phyloP scores from a whole-genome alignment of 2,797 vertebrate species.

The Perdix hodgsoniae region DNA sequence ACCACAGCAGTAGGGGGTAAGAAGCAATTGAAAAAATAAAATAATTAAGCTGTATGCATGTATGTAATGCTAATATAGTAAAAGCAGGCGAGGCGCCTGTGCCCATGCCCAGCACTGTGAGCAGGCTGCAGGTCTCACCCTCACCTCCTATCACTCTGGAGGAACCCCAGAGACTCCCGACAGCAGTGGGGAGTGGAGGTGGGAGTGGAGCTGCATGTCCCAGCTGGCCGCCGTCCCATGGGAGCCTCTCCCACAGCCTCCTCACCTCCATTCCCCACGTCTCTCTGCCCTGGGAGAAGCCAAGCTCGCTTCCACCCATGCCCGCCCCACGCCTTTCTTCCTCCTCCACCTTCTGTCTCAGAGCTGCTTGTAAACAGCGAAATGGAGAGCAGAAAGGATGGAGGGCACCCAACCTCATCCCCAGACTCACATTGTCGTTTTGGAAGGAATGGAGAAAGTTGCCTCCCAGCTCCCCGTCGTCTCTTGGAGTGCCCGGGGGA shows the following conservation, averaged over 20 bases:
- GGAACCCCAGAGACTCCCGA: background rate
- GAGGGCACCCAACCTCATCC: background rate
- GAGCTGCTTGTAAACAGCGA: background rate
- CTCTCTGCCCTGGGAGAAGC: background rate
- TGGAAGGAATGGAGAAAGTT: slow-evolving; percentile 99
- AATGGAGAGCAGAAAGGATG: background rate
- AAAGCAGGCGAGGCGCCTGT: background rate
- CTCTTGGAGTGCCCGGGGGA: slow-evolving; percentile 96
- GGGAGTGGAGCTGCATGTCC: background rate
- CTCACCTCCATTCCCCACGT: accelerated
- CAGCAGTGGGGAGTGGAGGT: background rate
- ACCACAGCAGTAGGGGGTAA: slow-evolving; percentile 27
- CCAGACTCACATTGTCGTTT: slow-evolving; percentile 94
- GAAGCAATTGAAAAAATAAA: slow-evolving; percentile 12
- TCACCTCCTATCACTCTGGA: background rate
- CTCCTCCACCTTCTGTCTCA: background rate
- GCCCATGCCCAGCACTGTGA: background rate
- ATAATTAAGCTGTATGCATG: background rate
- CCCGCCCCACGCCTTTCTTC: accelerated
- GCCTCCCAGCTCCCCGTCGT: slow-evolving; percentile 96
- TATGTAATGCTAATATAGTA: background rate
- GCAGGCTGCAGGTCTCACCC: background rate
- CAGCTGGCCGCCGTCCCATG: background rate
- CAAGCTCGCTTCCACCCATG: background rate
- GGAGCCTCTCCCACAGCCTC: background rate